A percentile compares a stretch with the other conserved stretches of the same genome.
Evolutionary conservation across 2,888 invertebrate genomes (phyloP).

Genomic region (Hypena proboscidalis): DNA sequence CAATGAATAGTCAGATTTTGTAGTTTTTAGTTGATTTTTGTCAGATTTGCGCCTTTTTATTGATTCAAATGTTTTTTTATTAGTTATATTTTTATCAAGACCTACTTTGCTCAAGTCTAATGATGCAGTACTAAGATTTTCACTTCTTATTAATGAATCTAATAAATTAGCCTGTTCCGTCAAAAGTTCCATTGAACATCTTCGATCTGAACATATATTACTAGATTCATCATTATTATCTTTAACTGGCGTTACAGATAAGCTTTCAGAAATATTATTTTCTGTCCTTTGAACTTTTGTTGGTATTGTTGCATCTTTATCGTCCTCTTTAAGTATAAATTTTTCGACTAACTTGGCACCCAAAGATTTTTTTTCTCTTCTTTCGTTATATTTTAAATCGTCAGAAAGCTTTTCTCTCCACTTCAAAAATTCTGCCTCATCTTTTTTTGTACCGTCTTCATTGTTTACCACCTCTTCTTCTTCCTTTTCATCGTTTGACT

Average conservation of each 20-base stretch:
- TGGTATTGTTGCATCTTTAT: conserved; percentile 45
- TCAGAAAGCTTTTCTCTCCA: conserved; percentile 88
- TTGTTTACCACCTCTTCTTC: conserved; percentile 20
- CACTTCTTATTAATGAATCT: conserved; percentile 81
- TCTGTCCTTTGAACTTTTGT: conserved; percentile 25
- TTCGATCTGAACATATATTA: conserved; percentile 70
- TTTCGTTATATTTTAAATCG: conserved; percentile 79
- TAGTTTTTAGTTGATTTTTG: conserved; percentile 65
- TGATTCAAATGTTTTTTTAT: conserved; percentile 32
- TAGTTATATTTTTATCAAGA: conserved; percentile 43
- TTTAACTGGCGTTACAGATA: conserved; percentile 34
- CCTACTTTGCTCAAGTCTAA: conserved; percentile 80
- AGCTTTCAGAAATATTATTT: conserved; percentile 22
- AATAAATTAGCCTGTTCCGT: conserved; percentile 84
- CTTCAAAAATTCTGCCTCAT: conserved; percentile 44
- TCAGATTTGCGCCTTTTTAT: conserved; percentile 48
- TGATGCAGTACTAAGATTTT: conserved; percentile 77
- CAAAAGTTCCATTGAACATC: conserved; percentile 85
- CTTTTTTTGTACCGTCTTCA: conserved; percentile 21
- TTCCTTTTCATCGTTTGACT: conserved; percentile 31
- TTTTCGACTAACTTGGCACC: conserved; percentile 92
- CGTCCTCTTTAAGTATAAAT: conserved; percentile 87
- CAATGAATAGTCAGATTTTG: conserved; percentile 79
- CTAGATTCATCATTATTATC: conserved; percentile 24
- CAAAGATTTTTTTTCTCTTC: conserved; percentile 87